A percentile compares a stretch with the other conserved stretches of the same genome.
Evolutionary conservation across 2,888 invertebrate genomes (phyloP).

Genomic region (Perizoma flavofasciatum): DNA sequence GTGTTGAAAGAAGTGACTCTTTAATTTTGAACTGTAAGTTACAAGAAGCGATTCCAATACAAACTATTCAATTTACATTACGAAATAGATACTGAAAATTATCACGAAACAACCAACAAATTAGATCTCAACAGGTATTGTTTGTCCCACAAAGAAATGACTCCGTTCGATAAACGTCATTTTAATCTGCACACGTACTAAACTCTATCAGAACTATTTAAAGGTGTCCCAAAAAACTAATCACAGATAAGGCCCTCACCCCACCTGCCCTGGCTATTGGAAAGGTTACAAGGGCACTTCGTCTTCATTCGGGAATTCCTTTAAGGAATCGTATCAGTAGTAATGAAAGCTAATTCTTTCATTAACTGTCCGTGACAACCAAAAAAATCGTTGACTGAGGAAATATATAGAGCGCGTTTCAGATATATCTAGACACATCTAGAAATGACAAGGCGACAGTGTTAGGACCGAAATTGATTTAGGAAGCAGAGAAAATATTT

Average conservation of each 20-base stretch:
- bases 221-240: conserved; percentile 69
- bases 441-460: conserved; percentile 29
- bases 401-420: conserved; percentile 59
- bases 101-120: too few relatives aligned
- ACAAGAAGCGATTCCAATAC: neutral
- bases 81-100: too few relatives aligned
- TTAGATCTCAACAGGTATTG: neutral
- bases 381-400: conserved; percentile 74
- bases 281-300: conserved; percentile 76
- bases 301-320: conserved; percentile 81
- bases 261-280: conserved; percentile 68
- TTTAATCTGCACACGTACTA: conserved; percentile 12
- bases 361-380: conserved; percentile 81
- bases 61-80: too few relatives aligned
- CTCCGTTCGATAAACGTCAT: conserved; percentile 1
- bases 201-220: conserved; percentile 50
- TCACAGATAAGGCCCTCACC: conserved; percentile 71
- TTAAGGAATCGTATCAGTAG: conserved; percentile 81
- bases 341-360: conserved; percentile 84
- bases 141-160: neutral
- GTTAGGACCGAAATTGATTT: neutral
- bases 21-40: conserved; percentile 6
- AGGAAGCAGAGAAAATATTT: too few relatives aligned
- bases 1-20: conserved; percentile 7
- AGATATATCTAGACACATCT: conserved; percentile 34